These are phyloP conservation scores for Notothenia rossii DNA, from an alignment of 2,113 vertebrate genomes.

Conservation along the genomic window DNA sequence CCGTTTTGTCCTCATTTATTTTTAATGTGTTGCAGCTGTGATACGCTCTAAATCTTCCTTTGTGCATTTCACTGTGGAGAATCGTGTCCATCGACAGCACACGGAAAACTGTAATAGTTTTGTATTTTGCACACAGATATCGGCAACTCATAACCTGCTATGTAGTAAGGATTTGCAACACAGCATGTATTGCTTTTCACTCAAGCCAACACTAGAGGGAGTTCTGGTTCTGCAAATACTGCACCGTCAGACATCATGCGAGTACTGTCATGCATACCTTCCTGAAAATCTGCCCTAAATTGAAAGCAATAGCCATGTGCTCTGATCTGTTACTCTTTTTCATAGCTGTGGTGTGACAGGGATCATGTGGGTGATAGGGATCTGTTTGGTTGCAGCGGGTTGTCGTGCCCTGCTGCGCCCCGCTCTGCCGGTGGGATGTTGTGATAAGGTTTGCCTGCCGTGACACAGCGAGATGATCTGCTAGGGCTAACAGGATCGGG, in stretches of 20 bases:
- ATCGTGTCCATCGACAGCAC: not conserved
- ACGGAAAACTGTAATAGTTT: not conserved
- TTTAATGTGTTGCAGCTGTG: not conserved
- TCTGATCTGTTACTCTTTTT: slow-evolving; percentile 42
- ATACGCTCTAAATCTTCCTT: not conserved
- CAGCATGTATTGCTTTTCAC: not conserved
- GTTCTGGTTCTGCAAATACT: slow-evolving; percentile 11
- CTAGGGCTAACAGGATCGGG: slow-evolving; percentile 4
- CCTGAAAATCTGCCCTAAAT: slow-evolving; percentile 31
- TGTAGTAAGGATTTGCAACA: not conserved
- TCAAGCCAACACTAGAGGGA: slow-evolving; percentile 66
- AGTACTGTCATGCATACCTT: slow-evolving; percentile 4
- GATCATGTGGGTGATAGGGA: slow-evolving; percentile 62
- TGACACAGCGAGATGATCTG: slow-evolving; percentile 9
- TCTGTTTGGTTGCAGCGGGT: slow-evolving; percentile 64
- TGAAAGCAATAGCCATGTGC: slow-evolving; percentile 50
- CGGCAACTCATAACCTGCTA: not conserved
- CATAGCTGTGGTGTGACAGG: slow-evolving; percentile 40
- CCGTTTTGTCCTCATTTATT: not conserved
- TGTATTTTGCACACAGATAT: not conserved
- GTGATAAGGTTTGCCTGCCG: slow-evolving; percentile 47
- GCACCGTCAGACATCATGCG: slow-evolving; percentile 4
- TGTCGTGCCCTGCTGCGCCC: slow-evolving; percentile 14
- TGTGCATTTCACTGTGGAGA: not conserved
- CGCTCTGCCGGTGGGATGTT: slow-evolving; percentile 59